Evolutionary conservation across 2,888 invertebrate species (phyloP).

Genomic region (Myopa tessellatipennis): DNA sequence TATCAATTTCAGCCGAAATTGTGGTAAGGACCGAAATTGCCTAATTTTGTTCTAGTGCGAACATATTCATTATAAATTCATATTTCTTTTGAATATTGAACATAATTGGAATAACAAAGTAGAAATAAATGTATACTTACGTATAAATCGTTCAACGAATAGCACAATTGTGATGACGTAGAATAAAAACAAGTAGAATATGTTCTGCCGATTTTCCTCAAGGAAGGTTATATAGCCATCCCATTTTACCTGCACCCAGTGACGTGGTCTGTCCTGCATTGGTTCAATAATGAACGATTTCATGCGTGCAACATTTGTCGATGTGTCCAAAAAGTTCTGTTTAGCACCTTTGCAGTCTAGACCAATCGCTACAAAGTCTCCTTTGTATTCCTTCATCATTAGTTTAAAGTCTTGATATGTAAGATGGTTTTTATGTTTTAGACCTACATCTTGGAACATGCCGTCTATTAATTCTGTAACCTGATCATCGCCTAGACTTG

Average conservation of each 20-base stretch:
- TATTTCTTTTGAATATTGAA: background rate
- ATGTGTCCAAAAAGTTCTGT: slow-evolving; percentile 93
- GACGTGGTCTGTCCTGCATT: slow-evolving; percentile 76
- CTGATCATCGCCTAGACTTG: slow-evolving; percentile 88
- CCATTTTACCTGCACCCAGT: slow-evolving; percentile 83
- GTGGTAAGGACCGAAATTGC: too few relatives aligned
- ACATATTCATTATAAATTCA: background rate
- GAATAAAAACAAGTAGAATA: slow-evolving; percentile 93
- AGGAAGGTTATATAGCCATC: slow-evolving; percentile 89
- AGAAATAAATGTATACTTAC: slow-evolving; percentile 70
- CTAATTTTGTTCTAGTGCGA: too few relatives aligned
- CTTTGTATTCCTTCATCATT: slow-evolving; percentile 97
- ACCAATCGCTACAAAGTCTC: slow-evolving; percentile 94
- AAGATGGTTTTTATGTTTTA: slow-evolving; percentile 89
- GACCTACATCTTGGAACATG: slow-evolving; percentile 92
- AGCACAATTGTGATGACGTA: slow-evolving; percentile 93
- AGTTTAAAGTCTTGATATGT: slow-evolving; percentile 92
- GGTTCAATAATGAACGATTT: slow-evolving; percentile 93
- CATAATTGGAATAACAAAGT: background rate
- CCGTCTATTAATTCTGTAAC: slow-evolving; percentile 93
- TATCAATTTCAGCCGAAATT: too few relatives aligned
- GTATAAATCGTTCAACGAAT: slow-evolving; percentile 95
- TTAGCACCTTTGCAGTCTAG: slow-evolving; percentile 95
- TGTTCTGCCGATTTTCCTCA: slow-evolving; percentile 95
- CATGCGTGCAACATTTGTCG: slow-evolving; percentile 95